phyloP scores from a whole-genome alignment of 1,140 invertebrate species.

The Drosophila tristis region DNA sequence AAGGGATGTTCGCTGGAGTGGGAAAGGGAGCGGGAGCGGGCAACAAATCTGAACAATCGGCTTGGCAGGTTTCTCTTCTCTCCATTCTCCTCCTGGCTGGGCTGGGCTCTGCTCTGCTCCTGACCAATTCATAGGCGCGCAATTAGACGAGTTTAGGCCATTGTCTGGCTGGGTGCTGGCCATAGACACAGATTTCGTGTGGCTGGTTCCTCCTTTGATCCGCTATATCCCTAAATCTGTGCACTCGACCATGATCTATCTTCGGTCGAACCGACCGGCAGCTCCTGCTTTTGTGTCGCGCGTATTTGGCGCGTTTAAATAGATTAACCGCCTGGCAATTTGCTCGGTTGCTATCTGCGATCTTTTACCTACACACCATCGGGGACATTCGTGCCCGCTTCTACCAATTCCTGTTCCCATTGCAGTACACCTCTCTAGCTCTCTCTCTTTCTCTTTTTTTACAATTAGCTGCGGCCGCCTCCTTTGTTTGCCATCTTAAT shows the following conservation, averaged over 20 bases:
- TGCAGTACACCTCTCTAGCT: background rate
- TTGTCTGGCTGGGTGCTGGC: conserved; percentile 55
- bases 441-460: conserved; percentile 34
- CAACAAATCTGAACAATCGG: no score
- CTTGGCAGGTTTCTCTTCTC: conserved; percentile 16
- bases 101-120: conserved; percentile 7
- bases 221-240: conserved; percentile 80
- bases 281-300: conserved; percentile 62
- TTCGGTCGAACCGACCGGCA: background rate
- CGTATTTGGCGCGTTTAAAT: conserved; percentile 84
- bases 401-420: background rate
- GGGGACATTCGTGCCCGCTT: background rate
- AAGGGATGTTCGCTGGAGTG: conserved; percentile 69
- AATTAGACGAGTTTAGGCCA: conserved; percentile 77
- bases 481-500: conserved; percentile 80
- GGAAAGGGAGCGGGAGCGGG: no score
- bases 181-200: conserved; percentile 65
- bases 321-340: conserved; percentile 84
- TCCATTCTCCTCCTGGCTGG: conserved; percentile 1
- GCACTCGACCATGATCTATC: conserved; percentile 65
- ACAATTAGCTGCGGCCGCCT: conserved; percentile 76
- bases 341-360: conserved; percentile 68
- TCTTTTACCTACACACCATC: conserved; percentile 32
- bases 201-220: conserved; percentile 61
- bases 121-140: conserved; percentile 62